phyloP scores from a whole-genome alignment of 1,140 invertebrate species.

The Nasonia giraulti region DNA sequence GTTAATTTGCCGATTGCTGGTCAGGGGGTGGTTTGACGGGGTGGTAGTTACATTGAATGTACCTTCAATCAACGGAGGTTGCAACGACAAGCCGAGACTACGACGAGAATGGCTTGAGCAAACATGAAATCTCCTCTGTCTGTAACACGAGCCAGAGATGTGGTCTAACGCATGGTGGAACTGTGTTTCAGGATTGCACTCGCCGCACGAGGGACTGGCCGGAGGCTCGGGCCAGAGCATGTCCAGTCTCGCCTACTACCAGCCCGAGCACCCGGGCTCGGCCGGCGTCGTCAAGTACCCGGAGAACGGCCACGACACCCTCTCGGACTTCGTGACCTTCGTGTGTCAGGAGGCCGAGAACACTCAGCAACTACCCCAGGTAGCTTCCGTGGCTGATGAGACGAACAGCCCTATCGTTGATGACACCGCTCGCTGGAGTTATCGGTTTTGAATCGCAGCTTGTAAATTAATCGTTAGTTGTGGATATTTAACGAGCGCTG shows the following conservation, averaged over 20 bases:
- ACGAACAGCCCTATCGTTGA: slow-evolving; percentile 41
- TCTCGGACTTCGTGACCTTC: slow-evolving; percentile 96
- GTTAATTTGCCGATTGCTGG: not conserved
- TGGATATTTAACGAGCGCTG: not conserved
- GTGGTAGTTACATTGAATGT: not conserved
- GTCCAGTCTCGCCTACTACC: slow-evolving; percentile 79
- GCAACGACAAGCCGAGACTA: not conserved
- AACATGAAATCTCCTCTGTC: not conserved
- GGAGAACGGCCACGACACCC: slow-evolving; percentile 90
- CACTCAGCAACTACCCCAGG: slow-evolving; percentile 86
- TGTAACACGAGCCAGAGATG: not conserved
- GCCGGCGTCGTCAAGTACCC: slow-evolving; percentile 84
- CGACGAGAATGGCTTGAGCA: not conserved
- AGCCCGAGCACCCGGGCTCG: slow-evolving; percentile 77
- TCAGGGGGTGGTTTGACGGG: slow-evolving; percentile 64
- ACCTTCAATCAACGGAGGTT: not conserved
- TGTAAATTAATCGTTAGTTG: too few relatives aligned
- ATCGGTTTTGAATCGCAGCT: not conserved
- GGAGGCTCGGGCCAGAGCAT: slow-evolving; percentile 82
- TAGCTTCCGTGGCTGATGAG: slow-evolving; percentile 70
- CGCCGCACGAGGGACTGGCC: slow-evolving; percentile 79
- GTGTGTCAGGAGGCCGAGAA: slow-evolving; percentile 95
- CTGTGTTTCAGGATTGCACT: slow-evolving; percentile 75
- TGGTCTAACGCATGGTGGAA: slow-evolving; percentile 46
- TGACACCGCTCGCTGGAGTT: slow-evolving; percentile 31